Percentiles rank a stretch among this genome's conserved stretches.
These are phyloP conservation scores for Euproctis similis DNA, from an alignment of 2,888 invertebrate genomes.

Conservation along the genomic window DNA sequence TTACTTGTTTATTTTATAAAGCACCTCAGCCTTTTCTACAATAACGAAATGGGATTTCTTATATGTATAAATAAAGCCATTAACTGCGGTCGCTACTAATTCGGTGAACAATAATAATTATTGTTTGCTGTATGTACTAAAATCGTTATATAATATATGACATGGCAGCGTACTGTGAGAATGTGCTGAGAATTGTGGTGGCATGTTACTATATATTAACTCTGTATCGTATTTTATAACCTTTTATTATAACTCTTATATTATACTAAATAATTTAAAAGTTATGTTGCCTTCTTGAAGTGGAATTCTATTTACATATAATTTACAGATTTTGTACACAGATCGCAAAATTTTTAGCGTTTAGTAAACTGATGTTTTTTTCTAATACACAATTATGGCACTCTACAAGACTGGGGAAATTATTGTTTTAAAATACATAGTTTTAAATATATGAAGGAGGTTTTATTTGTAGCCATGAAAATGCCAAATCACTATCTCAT, in stretches of 20 bases:
- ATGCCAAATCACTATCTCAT: no score
- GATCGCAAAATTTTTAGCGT: conserved; percentile 11
- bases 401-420: no score
- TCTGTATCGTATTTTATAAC: conserved; percentile 26
- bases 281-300: conserved; percentile 20
- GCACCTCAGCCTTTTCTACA: conserved; percentile 32
- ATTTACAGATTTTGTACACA: conserved; percentile 7
- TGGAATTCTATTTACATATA: conserved; percentile 8
- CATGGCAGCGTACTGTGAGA: conserved; percentile 51
- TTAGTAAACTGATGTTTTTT: not conserved
- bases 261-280: conserved; percentile 12
- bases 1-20: conserved; percentile 34
- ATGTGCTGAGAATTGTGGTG: conserved; percentile 53
- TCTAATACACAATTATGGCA: not conserved
- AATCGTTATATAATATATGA: conserved; percentile 34
- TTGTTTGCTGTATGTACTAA: conserved; percentile 41
- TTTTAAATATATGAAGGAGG: no score
- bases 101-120: conserved; percentile 31
- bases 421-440: no score
- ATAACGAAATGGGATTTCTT: not conserved
- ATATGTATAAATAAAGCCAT: not conserved
- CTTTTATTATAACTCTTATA: conserved; percentile 16
- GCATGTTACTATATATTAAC: conserved; percentile 46
- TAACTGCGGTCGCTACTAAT: conserved; percentile 10
- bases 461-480: no score